These are phyloP conservation scores for Pogonomyrmex barbatus DNA, from an alignment of 1,140 invertebrate genomes.

Conservation along the genomic window DNA sequence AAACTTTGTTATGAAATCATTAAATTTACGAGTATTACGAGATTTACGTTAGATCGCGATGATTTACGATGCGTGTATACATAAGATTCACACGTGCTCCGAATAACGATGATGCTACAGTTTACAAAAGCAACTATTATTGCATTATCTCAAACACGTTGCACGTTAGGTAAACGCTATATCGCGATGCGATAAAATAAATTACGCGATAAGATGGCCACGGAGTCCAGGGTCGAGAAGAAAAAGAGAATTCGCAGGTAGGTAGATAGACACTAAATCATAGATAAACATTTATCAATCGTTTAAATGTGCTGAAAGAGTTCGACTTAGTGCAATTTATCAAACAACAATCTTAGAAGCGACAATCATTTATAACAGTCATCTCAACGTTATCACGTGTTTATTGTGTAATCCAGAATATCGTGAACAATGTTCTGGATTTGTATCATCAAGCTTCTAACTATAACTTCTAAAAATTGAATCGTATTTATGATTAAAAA, in stretches of 20 bases:
- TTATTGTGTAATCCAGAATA: conserved; percentile 6
- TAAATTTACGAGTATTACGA: neutral
- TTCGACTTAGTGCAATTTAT: conserved; percentile 25
- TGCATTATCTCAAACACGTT: conserved; percentile 62
- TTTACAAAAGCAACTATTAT: conserved; percentile 67
- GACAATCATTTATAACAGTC: conserved; percentile 23
- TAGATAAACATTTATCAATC: conserved; percentile 32
- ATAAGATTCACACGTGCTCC: conserved; percentile 18
- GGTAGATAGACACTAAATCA: conserved; percentile 14
- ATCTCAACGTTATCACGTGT: conserved; percentile 24
- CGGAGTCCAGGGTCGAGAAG: conserved; percentile 63
- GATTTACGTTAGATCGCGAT: conserved; percentile 1
- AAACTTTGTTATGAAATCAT: conserved; percentile 13
- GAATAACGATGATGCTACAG: conserved; percentile 52
- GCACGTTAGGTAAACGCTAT: conserved; percentile 43
- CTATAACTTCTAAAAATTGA: neutral
- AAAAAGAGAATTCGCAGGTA: conserved; percentile 18
- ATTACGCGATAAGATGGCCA: conserved; percentile 31
- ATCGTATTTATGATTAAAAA: conserved; percentile 4
- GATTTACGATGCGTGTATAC: conserved; percentile 45
- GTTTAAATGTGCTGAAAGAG: conserved; percentile 20
- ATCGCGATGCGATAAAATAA: conserved; percentile 53
- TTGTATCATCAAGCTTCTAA: neutral
- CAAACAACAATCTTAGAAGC: conserved; percentile 7
- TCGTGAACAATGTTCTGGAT: neutral